Conservation (phyloP, 2,888 invertebrate genomes). For the Eudasyphora cyanicolor region DNA sequence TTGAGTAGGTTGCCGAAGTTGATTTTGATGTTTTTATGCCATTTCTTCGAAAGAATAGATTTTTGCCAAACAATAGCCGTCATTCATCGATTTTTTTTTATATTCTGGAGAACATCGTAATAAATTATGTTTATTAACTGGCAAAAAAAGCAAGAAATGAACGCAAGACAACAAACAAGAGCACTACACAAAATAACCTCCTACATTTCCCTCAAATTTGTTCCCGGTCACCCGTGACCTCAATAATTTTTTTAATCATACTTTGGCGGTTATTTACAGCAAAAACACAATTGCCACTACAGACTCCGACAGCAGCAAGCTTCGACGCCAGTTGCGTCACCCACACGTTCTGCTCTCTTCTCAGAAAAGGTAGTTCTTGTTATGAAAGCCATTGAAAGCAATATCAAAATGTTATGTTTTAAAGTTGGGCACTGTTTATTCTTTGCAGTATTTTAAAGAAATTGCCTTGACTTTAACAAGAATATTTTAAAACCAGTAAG, state of each 20-base stretch:
- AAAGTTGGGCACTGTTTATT: too few relatives aligned
- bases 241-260: not conserved
- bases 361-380: slow-evolving; percentile 15
- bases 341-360: not conserved
- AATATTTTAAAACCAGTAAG: too few relatives aligned
- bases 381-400: slow-evolving; percentile 26
- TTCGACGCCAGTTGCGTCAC: slow-evolving; percentile 21
- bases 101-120: not conserved
- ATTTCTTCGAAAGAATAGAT: not conserved
- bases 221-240: not conserved
- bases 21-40: too few relatives aligned
- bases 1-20: not conserved
- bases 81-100: slow-evolving; percentile 25
- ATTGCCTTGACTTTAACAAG: too few relatives aligned
- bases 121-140: slow-evolving; percentile 21
- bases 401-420: slow-evolving; percentile 55
- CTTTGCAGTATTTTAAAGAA: too few relatives aligned
- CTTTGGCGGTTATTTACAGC: not conserved
- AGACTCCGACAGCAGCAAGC: not conserved
- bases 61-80: not conserved
- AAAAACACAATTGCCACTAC: not conserved
- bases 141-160: not conserved
- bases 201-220: not conserved
- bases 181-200: not conserved
- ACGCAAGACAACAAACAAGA: not conserved